Conservation (phyloP, 2,113 vertebrate genomes). For the Toxostoma redivivum region DNA sequence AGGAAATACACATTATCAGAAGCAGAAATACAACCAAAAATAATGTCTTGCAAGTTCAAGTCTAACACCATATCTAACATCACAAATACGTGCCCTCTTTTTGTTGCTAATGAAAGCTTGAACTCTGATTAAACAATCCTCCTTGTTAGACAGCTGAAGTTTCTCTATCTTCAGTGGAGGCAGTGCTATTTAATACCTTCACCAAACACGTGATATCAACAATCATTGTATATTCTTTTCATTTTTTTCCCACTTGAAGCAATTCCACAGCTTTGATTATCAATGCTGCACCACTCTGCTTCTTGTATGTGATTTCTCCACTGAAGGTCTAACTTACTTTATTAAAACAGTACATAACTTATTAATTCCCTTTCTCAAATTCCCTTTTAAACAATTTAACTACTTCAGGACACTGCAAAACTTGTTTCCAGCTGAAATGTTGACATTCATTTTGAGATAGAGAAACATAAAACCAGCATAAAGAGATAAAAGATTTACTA, state of each 20-base stretch:
- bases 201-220: not conserved
- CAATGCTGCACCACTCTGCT: not conserved
- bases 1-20: not conserved
- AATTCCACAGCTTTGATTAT: not conserved
- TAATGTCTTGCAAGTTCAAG: not conserved
- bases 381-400: not conserved
- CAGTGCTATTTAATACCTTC: not conserved
- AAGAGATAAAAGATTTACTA: not conserved
- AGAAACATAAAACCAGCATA: not conserved
- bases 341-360: not conserved
- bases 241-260: not conserved
- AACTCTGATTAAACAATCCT: not conserved
- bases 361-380: not conserved
- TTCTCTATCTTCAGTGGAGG: not conserved
- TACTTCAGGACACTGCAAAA: not conserved
- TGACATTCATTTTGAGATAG: not conserved
- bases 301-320: not conserved
- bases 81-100: not conserved
- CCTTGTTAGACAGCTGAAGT: not conserved
- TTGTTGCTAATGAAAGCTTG: not conserved
- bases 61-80: not conserved
- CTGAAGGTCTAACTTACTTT: not conserved
- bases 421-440: not conserved
- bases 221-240: not conserved
- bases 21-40: not conserved